These are phyloP conservation scores for Menura novaehollandiae DNA, from an alignment of 2,113 vertebrate genomes.

Conservation along the genomic window DNA sequence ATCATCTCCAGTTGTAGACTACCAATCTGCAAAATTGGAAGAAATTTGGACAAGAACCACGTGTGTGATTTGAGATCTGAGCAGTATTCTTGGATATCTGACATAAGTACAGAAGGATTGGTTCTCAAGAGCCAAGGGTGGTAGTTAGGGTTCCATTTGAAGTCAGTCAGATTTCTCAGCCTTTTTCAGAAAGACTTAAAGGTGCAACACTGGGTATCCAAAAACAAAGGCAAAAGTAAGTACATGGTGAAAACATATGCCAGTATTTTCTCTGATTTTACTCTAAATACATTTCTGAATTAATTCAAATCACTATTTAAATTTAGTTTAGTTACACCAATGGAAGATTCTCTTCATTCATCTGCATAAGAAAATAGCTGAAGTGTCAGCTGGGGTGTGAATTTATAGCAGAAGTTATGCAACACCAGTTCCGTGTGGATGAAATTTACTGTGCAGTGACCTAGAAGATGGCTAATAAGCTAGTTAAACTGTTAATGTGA, in stretches of 20 bases:
- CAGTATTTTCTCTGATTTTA: neutral
- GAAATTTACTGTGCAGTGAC: neutral
- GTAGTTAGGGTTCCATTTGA: neutral
- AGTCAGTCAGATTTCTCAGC: neutral
- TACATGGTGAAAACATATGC: neutral
- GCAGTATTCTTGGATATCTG: neutral
- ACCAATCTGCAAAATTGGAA: neutral
- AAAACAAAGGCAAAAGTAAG: neutral
- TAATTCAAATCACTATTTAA: neutral
- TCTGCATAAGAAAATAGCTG: neutral
- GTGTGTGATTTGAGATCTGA: neutral
- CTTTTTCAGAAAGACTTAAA: neutral
- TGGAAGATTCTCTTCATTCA: neutral
- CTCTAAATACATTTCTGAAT: neutral
- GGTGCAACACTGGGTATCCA: neutral
- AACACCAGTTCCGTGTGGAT: neutral
- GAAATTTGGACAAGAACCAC: neutral
- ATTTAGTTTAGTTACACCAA: neutral
- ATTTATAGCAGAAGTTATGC: neutral
- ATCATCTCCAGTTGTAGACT: neutral
- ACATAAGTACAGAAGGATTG: neutral
- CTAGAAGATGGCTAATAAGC: neutral
- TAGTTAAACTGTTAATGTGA: neutral
- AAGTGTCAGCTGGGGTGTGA: neutral
- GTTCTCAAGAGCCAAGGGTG: neutral